Evolutionary conservation across 2,113 vertebrate genomes (phyloP).

Genomic region (Ivindomyrus marchei): DNA sequence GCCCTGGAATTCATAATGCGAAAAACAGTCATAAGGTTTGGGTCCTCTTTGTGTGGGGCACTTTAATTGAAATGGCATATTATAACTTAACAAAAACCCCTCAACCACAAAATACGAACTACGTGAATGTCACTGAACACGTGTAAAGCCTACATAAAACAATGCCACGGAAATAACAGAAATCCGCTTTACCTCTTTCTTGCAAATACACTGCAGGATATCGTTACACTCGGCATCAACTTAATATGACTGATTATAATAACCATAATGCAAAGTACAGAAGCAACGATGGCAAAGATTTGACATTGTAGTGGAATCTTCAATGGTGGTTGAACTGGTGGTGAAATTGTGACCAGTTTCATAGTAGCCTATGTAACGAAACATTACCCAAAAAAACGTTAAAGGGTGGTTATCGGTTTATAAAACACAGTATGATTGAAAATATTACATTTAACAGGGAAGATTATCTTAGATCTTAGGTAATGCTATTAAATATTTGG

Average conservation of each 20-base stretch:
- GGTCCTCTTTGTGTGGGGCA: not conserved
- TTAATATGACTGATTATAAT: not conserved
- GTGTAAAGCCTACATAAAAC: not conserved
- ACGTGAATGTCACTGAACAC: not conserved
- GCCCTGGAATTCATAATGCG: not conserved
- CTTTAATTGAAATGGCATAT: not conserved
- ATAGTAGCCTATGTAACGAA: not conserved
- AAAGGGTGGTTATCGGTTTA: not conserved
- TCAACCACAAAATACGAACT: not conserved
- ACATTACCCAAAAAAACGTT: not conserved
- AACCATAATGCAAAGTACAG: not conserved
- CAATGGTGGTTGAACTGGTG: not conserved
- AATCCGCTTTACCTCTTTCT: not conserved
- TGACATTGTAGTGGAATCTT: not conserved
- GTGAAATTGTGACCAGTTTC: not conserved
- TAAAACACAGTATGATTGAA: not conserved
- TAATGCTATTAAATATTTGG: not conserved
- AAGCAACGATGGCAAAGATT: not conserved
- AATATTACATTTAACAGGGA: not conserved
- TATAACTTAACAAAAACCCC: not conserved
- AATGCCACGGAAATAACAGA: not conserved
- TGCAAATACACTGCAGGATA: not conserved
- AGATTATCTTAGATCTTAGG: not conserved
- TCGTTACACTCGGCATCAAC: not conserved
- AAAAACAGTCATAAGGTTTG: not conserved